These are phyloP conservation scores for Ochropleura leucogaster DNA, from an alignment of 2,888 invertebrate species.

Conservation along the genomic window DNA sequence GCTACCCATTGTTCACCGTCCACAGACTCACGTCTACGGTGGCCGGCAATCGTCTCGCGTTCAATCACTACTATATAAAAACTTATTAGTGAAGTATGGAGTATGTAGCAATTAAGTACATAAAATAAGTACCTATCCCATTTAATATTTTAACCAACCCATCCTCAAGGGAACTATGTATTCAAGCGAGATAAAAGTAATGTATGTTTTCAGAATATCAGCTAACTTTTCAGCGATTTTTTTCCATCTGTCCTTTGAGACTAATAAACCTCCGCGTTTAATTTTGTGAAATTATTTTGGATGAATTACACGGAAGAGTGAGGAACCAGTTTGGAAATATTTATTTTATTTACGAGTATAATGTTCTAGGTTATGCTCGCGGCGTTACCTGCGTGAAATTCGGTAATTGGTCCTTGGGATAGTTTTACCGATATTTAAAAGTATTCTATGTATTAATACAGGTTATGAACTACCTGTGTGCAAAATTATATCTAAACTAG, in stretches of 20 bases:
- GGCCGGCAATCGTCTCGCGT: too few relatives aligned
- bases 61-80: not conserved
- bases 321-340: not conserved
- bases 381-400: too few relatives aligned
- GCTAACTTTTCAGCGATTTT: constrained; percentile 55
- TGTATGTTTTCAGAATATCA: constrained; percentile 57
- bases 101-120: constrained; percentile 32
- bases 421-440: too few relatives aligned
- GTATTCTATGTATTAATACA: too few relatives aligned
- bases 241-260: constrained; percentile 48
- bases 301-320: constrained; percentile 2
- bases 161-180: constrained; percentile 56
- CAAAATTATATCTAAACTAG: too few relatives aligned
- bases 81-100: not conserved
- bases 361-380: not conserved
- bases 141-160: constrained; percentile 51
- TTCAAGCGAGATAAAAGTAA: constrained; percentile 62
- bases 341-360: not conserved
- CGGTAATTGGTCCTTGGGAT: too few relatives aligned
- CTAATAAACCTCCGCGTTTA: constrained; percentile 49
- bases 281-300: constrained; percentile 59
- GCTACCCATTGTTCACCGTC: too few relatives aligned
- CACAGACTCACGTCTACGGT: too few relatives aligned
- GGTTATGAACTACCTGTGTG: too few relatives aligned
- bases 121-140: constrained; percentile 29